Base-by-base conservation (phyloP, 2,113 vertebrate genomes). In the Hiodon alosoides region DNA sequence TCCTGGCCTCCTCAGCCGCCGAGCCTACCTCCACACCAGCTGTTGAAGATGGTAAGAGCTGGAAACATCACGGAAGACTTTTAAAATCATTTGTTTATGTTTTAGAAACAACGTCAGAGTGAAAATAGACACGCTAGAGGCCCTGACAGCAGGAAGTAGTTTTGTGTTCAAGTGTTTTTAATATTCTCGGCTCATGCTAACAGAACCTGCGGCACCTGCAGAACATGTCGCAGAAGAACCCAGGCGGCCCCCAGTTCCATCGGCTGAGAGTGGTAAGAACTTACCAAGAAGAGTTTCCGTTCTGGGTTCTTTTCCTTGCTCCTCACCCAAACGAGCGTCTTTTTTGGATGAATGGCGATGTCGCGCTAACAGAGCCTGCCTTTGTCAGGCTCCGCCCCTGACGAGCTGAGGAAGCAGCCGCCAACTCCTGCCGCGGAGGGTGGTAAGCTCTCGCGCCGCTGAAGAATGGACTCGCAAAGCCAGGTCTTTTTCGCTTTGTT, bases 31-130 rank as follows among this genome's bases (percentile, higher is more conserved):
- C 81, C 75, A 76, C 71, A 53, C 67, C 74, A 74, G 61, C 77
- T 76, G 79, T 79, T 11, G 73, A 82, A 31, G 69, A 67, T 79
- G 86, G 83, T 85, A 86, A 84, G 82, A 76, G 4, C 3, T 57
- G 74, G 69, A 57, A 7, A 5, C 2, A 46, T 59, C 3, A 51
- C 58, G 58, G 59, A 64, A 53, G 4, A 3, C 0, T 51, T 47
- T 6, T 2, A 5, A 51, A 7, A 17, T 3, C 16, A 6, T 4
- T 17, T 60, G 11, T 48, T 57, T 48, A 7, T 59, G 7, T 62
- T 46, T 5, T 4, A 31, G 31, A 31, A 31, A 31, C 31, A 2
- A 31, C 31, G 2, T 31, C 31, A 31, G 31, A 31, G 31, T 2
- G 31, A 31, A 31, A 31, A 31, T 31, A 31, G 31, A 31, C 31